Evolutionary conservation across 2,888 invertebrate species (phyloP).

Genomic region (Xylocampa areola): DNA sequence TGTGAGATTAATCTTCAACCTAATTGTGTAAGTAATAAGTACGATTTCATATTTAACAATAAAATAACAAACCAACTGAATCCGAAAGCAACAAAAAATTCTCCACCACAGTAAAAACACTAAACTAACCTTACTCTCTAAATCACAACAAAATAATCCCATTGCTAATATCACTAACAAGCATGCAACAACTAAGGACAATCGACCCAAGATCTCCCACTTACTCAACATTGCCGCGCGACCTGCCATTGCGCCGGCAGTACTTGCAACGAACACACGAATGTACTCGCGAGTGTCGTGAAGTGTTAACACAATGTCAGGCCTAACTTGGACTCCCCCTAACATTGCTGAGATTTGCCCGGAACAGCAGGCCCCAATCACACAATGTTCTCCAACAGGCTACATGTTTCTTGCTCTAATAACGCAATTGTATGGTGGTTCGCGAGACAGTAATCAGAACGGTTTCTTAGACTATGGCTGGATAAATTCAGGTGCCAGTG

Average conservation of each 20-base stretch:
- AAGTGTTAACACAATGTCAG: slow-evolving; percentile 64
- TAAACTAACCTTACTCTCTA: slow-evolving; percentile 50
- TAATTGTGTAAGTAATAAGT: too few relatives aligned
- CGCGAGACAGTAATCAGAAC: slow-evolving; percentile 59
- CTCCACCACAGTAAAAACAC: slow-evolving; percentile 10
- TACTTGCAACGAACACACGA: slow-evolving; percentile 47
- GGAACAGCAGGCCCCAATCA: slow-evolving; percentile 85
- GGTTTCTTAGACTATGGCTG: slow-evolving; percentile 36
- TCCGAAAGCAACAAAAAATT: slow-evolving; percentile 8
- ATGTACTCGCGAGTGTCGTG: slow-evolving; percentile 54
- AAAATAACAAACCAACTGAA: background rate
- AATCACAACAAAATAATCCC: slow-evolving; percentile 24
- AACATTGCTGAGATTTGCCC: slow-evolving; percentile 89
- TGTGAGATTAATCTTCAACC: too few relatives aligned
- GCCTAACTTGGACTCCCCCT: slow-evolving; percentile 87
- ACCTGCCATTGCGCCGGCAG: slow-evolving; percentile 44
- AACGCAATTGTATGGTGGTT: slow-evolving; percentile 88
- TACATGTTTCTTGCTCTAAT: slow-evolving; percentile 90
- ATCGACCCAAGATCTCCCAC: slow-evolving; percentile 38
- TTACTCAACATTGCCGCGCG: slow-evolving; percentile 19
- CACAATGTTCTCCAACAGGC: slow-evolving; percentile 90
- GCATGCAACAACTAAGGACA: slow-evolving; percentile 49
- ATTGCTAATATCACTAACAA: slow-evolving; percentile 24
- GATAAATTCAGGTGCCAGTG: slow-evolving; percentile 14
- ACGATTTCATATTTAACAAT: background rate